Evolutionary conservation across 2,888 invertebrate genomes (phyloP), one percentile per base, ranked within the genome.

Genomic region (Drosophila meridionalis): DNA sequence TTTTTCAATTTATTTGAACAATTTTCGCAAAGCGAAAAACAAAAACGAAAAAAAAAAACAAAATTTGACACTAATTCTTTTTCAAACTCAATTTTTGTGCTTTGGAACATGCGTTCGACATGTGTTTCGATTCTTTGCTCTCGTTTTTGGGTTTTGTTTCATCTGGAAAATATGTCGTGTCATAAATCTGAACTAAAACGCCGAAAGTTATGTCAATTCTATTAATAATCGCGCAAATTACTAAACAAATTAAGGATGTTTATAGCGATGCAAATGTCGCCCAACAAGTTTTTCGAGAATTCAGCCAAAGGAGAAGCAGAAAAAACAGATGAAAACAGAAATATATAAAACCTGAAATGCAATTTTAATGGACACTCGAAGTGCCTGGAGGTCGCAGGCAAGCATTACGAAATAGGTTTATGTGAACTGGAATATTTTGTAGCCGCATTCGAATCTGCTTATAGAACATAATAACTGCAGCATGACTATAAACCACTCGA

Each of bases 181-280:
- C 72, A 86, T 88, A 85, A 81, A 79, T 76, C 79, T 61, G 69
- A 76, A 71, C 69, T 30, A 32, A 78, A 71, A 73, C 61, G 73
- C 12, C 0, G 11, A 6, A 66, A 86, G 78, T 87, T 89, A 90
- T 88, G 87, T 88, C 90, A 90, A 88, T 80, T 90, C 87, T 87
- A 87, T 82, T 64, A 87, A 87, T 90, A 72, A 65, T 57, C 62
- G 48, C 28, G 7, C 28, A 48, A 45, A 61, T 79, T 57, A 57
- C 56, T 66, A 69, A 72, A 69, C 73, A 77, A 74, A 76, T 74
- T 77, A 78, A 80, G 80, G 81, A 88, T 86, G 76, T 83, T 83
- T 83, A 90, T 73, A 61, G 30, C 47, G 30, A 58, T 65, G 57
- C 30, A 66, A 28, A 73, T 69, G 81, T 77, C 78, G 63, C 68